A percentile compares a stretch with the other conserved stretches of the same genome.
Evolutionary conservation across 2,888 invertebrate species (phyloP).

Genomic region (Drosophila limbata): DNA sequence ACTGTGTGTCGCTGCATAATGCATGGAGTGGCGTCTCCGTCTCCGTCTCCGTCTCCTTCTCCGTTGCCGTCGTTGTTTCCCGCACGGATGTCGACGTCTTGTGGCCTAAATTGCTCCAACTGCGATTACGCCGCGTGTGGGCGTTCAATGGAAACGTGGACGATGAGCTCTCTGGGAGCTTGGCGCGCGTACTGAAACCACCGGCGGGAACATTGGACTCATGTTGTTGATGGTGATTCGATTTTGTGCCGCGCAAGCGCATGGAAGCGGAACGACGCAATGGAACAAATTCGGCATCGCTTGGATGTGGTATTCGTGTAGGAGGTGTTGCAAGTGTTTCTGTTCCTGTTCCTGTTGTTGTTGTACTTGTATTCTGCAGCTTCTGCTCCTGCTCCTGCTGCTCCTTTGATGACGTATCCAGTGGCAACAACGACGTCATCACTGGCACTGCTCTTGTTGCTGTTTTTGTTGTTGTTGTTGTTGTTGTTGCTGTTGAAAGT

Average conservation of each 20-base stretch:
- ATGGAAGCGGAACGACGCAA: constrained; percentile 89
- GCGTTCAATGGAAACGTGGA: constrained; percentile 6
- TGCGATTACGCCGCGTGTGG: constrained; percentile 65
- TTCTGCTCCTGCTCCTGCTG: constrained; percentile 15
- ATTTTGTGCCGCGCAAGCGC: constrained; percentile 88
- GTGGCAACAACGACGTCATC: constrained; percentile 53
- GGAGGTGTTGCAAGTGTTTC: constrained; percentile 61
- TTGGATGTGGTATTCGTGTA: constrained; percentile 75
- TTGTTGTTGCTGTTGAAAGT: constrained; percentile 39
- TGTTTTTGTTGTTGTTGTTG: neutral
- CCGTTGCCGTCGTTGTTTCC: constrained; percentile 23
- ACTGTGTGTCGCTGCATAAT: constrained; percentile 58
- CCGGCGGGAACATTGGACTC: constrained; percentile 45
- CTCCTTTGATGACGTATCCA: constrained; percentile 52
- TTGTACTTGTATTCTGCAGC: constrained; percentile 11
- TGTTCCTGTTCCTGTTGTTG: constrained; percentile 51
- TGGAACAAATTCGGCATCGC: constrained; percentile 63
- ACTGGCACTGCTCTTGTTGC: constrained; percentile 15
- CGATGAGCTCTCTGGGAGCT: constrained; percentile 61
- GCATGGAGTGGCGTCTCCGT: constrained; percentile 35
- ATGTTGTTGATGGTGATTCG: constrained; percentile 8
- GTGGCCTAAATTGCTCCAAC: constrained; percentile 67
- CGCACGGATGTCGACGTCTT: constrained; percentile 60
- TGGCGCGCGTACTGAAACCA: constrained; percentile 71
- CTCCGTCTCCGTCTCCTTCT: too few species aligned